Evolutionary conservation across 1,140 invertebrate species (phyloP).

Genomic region (Camponotus floridanus): DNA sequence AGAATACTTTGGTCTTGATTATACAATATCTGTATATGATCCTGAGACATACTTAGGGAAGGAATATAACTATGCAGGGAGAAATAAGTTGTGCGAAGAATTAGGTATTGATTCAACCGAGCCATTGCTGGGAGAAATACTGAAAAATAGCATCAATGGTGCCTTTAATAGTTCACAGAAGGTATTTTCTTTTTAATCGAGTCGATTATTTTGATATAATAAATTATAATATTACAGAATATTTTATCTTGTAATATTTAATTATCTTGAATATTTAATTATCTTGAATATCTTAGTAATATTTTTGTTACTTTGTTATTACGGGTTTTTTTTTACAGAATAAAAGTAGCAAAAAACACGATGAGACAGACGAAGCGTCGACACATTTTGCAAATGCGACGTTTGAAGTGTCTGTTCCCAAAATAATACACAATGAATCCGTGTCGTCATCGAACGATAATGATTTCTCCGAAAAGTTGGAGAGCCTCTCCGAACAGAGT

Average conservation of each 20-base stretch:
- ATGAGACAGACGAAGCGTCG: constrained; percentile 76
- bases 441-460: constrained; percentile 77
- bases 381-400: constrained; percentile 82
- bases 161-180: constrained; percentile 82
- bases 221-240: neutral
- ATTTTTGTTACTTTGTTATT: neutral
- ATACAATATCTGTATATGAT: constrained; percentile 90
- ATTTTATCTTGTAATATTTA: too few relatives aligned
- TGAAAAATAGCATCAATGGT: constrained; percentile 84
- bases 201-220: neutral
- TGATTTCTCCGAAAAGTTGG: constrained; percentile 78
- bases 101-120: constrained; percentile 85
- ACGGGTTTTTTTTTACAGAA: constrained; percentile 73
- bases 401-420: constrained; percentile 82
- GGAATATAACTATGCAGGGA: constrained; percentile 86
- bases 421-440: constrained; percentile 79
- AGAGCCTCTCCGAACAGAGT: constrained; percentile 76
- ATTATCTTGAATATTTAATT: neutral
- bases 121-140: constrained; percentile 84
- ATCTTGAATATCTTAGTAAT: constrained; percentile 1
- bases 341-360: constrained; percentile 76
- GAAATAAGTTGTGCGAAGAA: constrained; percentile 87
- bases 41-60: constrained; percentile 89
- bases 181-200: constrained; percentile 70
- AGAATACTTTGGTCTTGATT: constrained; percentile 90